Evolutionary conservation across 2,888 invertebrate species (phyloP).

Genomic region (Drosophila barbarae): DNA sequence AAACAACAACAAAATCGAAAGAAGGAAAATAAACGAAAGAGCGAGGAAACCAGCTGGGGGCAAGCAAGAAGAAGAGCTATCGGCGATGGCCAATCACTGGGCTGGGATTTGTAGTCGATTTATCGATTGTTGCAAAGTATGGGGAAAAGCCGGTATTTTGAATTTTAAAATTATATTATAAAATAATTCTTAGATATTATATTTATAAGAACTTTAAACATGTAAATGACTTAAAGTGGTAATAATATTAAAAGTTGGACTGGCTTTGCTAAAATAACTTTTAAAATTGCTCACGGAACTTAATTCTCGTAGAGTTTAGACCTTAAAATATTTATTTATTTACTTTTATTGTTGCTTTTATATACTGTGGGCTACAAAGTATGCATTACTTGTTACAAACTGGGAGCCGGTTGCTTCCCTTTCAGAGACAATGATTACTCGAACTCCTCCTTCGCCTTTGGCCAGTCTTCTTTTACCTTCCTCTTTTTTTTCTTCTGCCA

Average conservation of each 20-base stretch:
- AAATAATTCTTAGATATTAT: background rate
- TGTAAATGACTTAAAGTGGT: background rate
- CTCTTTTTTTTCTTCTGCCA: constrained; percentile 1
- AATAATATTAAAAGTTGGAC: too few relatives aligned
- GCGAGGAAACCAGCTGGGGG: constrained; percentile 33
- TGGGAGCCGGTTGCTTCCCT: constrained; percentile 1
- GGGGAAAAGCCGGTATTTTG: background rate
- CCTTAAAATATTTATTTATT: background rate
- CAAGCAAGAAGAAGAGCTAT: constrained; percentile 9
- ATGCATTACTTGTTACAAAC: background rate
- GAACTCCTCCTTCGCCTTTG: background rate
- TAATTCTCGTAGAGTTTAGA: fast-evolving
- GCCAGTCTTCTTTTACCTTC: background rate
- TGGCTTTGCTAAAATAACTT: background rate
- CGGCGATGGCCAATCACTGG: background rate
- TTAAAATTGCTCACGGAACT: background rate
- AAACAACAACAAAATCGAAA: constrained; percentile 27
- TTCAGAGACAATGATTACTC: background rate
- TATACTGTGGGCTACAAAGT: background rate
- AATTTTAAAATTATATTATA: background rate
- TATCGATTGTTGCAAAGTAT: constrained; percentile 2
- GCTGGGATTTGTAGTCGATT: background rate
- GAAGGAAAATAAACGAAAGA: constrained; percentile 24
- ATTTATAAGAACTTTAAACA: background rate
- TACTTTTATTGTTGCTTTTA: background rate